Conservation (phyloP, 1,140 invertebrate genomes). For the Steinernema khuongi region DNA sequence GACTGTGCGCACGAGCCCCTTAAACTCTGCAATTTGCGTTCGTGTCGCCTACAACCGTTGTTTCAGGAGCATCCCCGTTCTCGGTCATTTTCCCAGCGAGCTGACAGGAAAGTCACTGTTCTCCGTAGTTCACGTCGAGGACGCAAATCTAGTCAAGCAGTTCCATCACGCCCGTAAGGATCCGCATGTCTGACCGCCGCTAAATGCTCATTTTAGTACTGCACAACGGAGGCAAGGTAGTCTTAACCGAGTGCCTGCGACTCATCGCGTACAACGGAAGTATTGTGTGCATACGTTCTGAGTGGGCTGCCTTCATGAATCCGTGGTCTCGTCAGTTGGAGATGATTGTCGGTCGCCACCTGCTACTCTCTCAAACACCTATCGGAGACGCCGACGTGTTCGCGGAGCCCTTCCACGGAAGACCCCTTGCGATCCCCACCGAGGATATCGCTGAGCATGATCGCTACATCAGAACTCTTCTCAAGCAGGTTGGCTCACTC, state of each 20-base stretch:
- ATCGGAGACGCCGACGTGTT: constrained; percentile 32
- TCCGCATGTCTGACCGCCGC: neutral
- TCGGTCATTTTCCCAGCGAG: constrained; percentile 56
- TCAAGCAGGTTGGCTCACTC: constrained; percentile 24
- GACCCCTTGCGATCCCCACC: neutral
- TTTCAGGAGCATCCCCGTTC: constrained; percentile 51
- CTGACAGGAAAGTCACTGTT: constrained; percentile 54
- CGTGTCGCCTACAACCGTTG: neutral
- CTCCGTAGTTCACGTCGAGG: constrained; percentile 50
- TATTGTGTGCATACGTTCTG: constrained; percentile 66
- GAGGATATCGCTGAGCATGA: neutral
- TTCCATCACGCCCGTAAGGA: constrained; percentile 51
- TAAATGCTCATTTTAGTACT: constrained; percentile 41
- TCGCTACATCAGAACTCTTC: constrained; percentile 18
- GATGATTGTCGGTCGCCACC: constrained; percentile 81
- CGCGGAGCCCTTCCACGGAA: neutral
- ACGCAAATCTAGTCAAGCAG: constrained; percentile 44
- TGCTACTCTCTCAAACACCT: constrained; percentile 61
- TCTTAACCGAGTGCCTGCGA: constrained; percentile 44
- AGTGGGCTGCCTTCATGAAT: constrained; percentile 88
- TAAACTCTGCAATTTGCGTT: constrained; percentile 32
- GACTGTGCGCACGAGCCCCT: no score
- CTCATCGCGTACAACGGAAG: constrained; percentile 50
- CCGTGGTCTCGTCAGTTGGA: constrained; percentile 84
- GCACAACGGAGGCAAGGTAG: constrained; percentile 38